These are phyloP conservation scores for Propsilocerus akamusi DNA, from an alignment of 1,140 invertebrate genomes.

Conservation along the genomic window DNA sequence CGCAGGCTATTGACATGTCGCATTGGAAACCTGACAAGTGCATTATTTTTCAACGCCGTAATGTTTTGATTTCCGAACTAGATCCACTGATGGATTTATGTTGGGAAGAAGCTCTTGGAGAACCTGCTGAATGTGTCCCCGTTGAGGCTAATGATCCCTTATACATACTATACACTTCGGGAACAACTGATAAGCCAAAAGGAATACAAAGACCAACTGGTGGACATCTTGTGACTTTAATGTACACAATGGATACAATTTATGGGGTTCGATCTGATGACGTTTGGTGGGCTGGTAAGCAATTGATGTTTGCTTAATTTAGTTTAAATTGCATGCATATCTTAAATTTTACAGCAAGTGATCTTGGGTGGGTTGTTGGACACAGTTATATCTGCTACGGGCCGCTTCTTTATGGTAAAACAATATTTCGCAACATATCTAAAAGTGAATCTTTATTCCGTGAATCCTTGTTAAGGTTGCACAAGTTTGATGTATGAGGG, in stretches of 20 bases:
- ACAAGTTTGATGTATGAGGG: conserved; percentile 87
- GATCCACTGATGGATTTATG: conserved; percentile 43
- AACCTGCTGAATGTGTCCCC: conserved; percentile 60
- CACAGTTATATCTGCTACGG: conserved; percentile 89
- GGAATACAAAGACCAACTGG: conserved; percentile 71
- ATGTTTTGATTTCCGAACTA: conserved; percentile 40
- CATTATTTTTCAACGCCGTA: conserved; percentile 60
- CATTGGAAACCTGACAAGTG: conserved; percentile 48
- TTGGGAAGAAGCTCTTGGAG: conserved; percentile 48
- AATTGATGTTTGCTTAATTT: conserved; percentile 27
- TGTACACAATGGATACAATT: conserved; percentile 67
- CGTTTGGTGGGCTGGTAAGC: conserved; percentile 84
- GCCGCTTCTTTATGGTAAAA: conserved; percentile 54
- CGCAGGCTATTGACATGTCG: conserved; percentile 45
- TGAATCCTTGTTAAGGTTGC: conserved; percentile 19
- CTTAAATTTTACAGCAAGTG: conserved; percentile 14
- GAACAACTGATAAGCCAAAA: conserved; percentile 72
- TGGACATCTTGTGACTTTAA: conserved; percentile 64
- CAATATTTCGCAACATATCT: background rate
- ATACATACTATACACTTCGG: conserved; percentile 87
- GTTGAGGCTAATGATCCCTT: conserved; percentile 76
- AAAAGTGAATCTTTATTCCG: too few species aligned
- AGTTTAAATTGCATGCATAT: background rate
- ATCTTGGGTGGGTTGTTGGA: conserved; percentile 84
- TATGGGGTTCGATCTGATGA: conserved; percentile 66